Evolutionary conservation across 1,140 invertebrate species (phyloP), one percentile per base, ranked within the genome.

Genomic region (Orius insidiosus): DNA sequence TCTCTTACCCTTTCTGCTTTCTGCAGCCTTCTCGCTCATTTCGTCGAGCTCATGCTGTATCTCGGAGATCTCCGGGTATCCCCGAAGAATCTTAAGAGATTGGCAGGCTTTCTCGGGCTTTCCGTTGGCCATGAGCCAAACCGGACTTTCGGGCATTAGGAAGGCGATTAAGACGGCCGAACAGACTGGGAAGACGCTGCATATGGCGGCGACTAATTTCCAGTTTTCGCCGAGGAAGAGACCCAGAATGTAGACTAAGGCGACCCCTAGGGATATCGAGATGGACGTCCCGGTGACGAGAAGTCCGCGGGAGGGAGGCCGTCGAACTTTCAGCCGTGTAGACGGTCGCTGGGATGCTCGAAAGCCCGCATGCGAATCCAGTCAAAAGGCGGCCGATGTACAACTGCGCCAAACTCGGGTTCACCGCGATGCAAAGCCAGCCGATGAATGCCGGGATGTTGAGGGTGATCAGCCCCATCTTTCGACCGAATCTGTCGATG

Each of bases 101-200:
- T 55, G 54, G 16, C 69, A 62, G 0, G 76, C 75, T 43, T 76
- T 69, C 0, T 69, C 64, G 5, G 59, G 51, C 10, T 64, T 62
- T 41, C 68, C 68, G 46, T 66, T 63, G 45, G 67, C 62, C 24
- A 69, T 56, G 15, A 80, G 56, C 78, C 80, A 85, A 15, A 75
- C 60, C 1, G 80, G 81, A 10, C 77, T 74, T 62, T 85, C 82
- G 0, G 79, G 77, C 14, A 84, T 58, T 0, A 72, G 59, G 1
- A 71, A 31, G 1, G 69, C 55, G 8, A 72, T 61, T 1, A 76
- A 54, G 4, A 71, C 56, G 6, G 75, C 59, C 1, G 68, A 58
- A 7, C 68, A 19, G n/a, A 72, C 54, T 5, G 76, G 70, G 46
- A 79, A 69, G 1, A 68, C 52, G 18, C 69, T 64, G 39, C 74